phyloP scores from a whole-genome alignment of 2,797 vertebrate species.

The Tenualosa ilisha region DNA sequence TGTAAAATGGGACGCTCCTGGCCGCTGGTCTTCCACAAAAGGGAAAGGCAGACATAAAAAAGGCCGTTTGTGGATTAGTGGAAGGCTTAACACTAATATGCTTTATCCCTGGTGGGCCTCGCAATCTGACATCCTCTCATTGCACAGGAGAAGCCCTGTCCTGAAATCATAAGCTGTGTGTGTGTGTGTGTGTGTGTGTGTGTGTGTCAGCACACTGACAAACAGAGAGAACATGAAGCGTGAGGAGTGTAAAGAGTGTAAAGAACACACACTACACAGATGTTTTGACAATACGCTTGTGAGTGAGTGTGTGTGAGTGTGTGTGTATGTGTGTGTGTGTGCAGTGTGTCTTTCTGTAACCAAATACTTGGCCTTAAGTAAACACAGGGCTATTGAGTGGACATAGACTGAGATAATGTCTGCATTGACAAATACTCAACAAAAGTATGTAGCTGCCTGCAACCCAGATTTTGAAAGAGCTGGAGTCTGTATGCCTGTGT shows the following conservation, averaged over 20 bases:
- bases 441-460: too few relatives aligned
- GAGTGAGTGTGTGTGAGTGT: not conserved
- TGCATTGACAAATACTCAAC: too few relatives aligned
- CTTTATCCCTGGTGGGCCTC: slow-evolving; percentile 70
- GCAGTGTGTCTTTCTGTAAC: not conserved
- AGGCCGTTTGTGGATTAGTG: slow-evolving; percentile 74
- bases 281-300: not conserved
- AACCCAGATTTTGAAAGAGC: too few relatives aligned
- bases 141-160: slow-evolving; percentile 67
- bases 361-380: too few relatives aligned
- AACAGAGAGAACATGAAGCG: not conserved
- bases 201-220: not conserved
- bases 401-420: too few relatives aligned
- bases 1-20: slow-evolving; percentile 60
- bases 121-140: slow-evolving; percentile 69
- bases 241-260: not conserved
- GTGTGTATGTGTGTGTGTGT: not conserved
- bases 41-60: slow-evolving; percentile 52
- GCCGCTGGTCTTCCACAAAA: slow-evolving; percentile 65
- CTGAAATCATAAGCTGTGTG: slow-evolving; percentile 59
- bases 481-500: not conserved
- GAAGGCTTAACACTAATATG: slow-evolving; percentile 72
- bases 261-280: not conserved
- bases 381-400: too few relatives aligned
- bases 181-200: slow-evolving; percentile 47